Conservation (phyloP, 2,113 vertebrate genomes). For the Alouatta palliata region DNA sequence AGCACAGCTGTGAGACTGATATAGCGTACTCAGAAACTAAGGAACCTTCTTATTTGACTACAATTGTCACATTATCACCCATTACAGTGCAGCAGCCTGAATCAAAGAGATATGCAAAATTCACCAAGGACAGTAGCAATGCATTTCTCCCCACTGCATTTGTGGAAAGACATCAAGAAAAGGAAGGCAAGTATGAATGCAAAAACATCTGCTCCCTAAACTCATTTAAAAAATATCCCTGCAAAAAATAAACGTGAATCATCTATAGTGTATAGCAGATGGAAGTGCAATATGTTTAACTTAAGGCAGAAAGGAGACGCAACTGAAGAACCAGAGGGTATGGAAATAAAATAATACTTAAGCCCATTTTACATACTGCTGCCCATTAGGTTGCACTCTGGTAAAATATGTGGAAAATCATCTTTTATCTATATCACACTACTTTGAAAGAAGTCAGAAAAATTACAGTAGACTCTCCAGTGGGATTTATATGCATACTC, state of each 20-base stretch:
- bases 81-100: slow-evolving; percentile 32
- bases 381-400: slow-evolving; percentile 7
- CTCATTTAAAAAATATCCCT: slow-evolving; percentile 41
- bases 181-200: background rate
- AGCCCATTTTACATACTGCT: slow-evolving; percentile 30
- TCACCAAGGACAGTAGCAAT: slow-evolving; percentile 45
- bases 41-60: background rate
- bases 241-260: slow-evolving; percentile 54
- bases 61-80: slow-evolving; percentile 50
- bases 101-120: slow-evolving; percentile 47
- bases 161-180: slow-evolving; percentile 22
- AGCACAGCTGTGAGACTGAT: slow-evolving; percentile 40
- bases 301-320: background rate
- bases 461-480: slow-evolving; percentile 10
- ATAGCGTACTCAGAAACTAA: background rate
- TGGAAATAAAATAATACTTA: background rate
- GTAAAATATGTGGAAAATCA: slow-evolving; percentile 14
- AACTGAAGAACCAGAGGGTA: slow-evolving; percentile 27
- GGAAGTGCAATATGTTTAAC: slow-evolving; percentile 56
- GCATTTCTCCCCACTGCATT: background rate
- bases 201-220: slow-evolving; percentile 64
- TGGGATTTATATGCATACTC: background rate
- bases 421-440: slow-evolving; percentile 15
- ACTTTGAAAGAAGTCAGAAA: slow-evolving; percentile 41
- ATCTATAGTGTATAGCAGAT: slow-evolving; percentile 59